A percentile compares a stretch with the other conserved stretches of the same genome.
These are phyloP conservation scores for Leuctra nigra DNA, from an alignment of 2,888 invertebrate species.

Conservation along the genomic window DNA sequence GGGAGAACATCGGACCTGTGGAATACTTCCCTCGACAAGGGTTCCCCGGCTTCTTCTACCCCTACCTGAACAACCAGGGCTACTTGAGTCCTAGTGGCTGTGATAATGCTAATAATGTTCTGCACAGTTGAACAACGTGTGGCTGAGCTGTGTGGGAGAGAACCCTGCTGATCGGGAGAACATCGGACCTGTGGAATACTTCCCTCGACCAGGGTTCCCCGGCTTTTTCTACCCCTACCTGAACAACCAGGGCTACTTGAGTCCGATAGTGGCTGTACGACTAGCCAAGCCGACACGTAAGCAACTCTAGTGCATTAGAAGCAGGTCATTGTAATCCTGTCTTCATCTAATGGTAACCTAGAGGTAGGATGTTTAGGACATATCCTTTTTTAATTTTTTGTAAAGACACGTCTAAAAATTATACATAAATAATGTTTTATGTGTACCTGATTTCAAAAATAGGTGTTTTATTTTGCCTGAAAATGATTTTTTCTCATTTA, in stretches of 20 bases:
- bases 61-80: slow-evolving; percentile 49
- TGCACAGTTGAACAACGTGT: slow-evolving; percentile 63
- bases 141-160: slow-evolving; percentile 78
- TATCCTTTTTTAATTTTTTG: too few relatives aligned
- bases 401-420: too few relatives aligned
- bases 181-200: slow-evolving; percentile 60
- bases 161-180: slow-evolving; percentile 67
- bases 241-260: slow-evolving; percentile 53
- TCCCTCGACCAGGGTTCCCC: slow-evolving; percentile 40
- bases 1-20: slow-evolving; percentile 63
- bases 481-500: too few relatives aligned
- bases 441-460: too few relatives aligned
- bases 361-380: too few relatives aligned
- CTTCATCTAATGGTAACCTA: too few relatives aligned
- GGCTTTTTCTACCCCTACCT: slow-evolving; percentile 47
- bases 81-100: slow-evolving; percentile 63
- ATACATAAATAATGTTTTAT: too few relatives aligned
- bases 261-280: slow-evolving; percentile 59
- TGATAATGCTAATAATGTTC: too few relatives aligned
- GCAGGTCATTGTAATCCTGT: too few relatives aligned
- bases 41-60: slow-evolving; percentile 42
- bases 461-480: too few relatives aligned
- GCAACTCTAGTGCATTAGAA: too few relatives aligned
- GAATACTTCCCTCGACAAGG: slow-evolving; percentile 49
- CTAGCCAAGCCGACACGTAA: slow-evolving; percentile 48